These are phyloP conservation scores for Setophaga kirtlandii DNA, from an alignment of 2,113 vertebrate genomes.

Conservation along the genomic window DNA sequence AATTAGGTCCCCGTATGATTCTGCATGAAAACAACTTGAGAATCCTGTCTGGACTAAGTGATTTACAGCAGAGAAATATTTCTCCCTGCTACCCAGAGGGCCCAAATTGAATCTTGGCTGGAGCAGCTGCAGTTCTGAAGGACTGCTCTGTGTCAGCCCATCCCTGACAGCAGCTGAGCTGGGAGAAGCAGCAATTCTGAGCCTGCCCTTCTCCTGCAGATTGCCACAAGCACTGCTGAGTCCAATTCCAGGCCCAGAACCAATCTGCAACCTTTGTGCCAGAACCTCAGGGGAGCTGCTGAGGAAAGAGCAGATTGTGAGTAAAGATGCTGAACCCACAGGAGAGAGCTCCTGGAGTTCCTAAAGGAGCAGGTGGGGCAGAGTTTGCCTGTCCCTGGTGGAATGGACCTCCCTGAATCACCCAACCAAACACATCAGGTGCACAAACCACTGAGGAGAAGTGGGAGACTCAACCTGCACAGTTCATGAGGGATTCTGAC, in stretches of 20 bases:
- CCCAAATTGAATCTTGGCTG: neutral
- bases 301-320: neutral
- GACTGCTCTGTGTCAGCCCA: neutral
- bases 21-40: slow-evolving; percentile 22
- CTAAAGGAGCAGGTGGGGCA: neutral
- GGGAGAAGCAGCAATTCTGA: neutral
- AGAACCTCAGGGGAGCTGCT: neutral
- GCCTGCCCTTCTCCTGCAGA: neutral
- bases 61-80: slow-evolving; percentile 29
- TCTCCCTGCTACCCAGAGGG: neutral
- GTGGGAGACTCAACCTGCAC: neutral
- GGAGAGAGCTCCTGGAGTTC: neutral
- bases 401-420: neutral
- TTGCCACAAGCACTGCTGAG: neutral
- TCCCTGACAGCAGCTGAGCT: neutral
- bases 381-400: neutral
- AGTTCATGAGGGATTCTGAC: neutral
- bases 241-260: neutral
- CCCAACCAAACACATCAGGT: neutral
- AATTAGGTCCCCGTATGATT: slow-evolving; percentile 18
- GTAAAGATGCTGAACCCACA: neutral
- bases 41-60: neutral
- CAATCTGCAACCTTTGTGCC: fast-evolving
- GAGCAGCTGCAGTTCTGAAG: neutral
- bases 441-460: neutral